Evolutionary conservation across 2,113 vertebrate genomes (phyloP).

Genomic region (Miniopterus natalensis): DNA sequence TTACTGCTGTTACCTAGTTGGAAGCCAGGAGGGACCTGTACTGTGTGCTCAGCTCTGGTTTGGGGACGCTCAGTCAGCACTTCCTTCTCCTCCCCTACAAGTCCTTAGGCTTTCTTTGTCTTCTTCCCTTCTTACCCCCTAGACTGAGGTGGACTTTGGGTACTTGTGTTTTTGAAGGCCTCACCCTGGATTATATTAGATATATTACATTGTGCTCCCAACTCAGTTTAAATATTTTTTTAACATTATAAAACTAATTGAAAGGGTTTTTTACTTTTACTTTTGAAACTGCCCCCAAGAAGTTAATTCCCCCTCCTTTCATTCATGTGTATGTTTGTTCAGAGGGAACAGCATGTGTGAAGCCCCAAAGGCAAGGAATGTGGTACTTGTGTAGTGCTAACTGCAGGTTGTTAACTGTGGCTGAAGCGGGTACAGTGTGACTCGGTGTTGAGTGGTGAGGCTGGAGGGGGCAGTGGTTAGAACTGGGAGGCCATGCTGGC

Average conservation of each 20-base stretch:
- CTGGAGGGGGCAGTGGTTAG: no score
- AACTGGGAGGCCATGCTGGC: not conserved
- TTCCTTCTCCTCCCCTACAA: not conserved
- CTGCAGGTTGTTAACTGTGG: not conserved
- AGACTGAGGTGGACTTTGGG: not conserved
- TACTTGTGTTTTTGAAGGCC: not conserved
- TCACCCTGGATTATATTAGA: not conserved
- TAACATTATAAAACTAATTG: not conserved
- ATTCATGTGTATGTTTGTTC: not conserved
- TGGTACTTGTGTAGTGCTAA: not conserved
- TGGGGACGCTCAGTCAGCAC: not conserved
- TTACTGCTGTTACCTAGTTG: not conserved
- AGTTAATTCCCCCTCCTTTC: not conserved
- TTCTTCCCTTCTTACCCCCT: not conserved
- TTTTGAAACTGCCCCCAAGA: not conserved
- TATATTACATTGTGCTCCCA: not conserved
- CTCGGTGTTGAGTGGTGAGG: not conserved
- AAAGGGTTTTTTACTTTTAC: not conserved
- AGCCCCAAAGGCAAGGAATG: not conserved
- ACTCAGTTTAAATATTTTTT: not conserved
- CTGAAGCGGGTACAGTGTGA: accelerated
- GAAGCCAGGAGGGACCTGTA: not conserved
- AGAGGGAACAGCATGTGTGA: not conserved
- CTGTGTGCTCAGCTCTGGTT: not conserved
- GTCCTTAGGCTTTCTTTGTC: not conserved